A percentile compares a stretch with the other conserved stretches of the same genome.
These are phyloP conservation scores for Drosophila nannoptera DNA, from an alignment of 1,140 invertebrate genomes.

Conservation along the genomic window DNA sequence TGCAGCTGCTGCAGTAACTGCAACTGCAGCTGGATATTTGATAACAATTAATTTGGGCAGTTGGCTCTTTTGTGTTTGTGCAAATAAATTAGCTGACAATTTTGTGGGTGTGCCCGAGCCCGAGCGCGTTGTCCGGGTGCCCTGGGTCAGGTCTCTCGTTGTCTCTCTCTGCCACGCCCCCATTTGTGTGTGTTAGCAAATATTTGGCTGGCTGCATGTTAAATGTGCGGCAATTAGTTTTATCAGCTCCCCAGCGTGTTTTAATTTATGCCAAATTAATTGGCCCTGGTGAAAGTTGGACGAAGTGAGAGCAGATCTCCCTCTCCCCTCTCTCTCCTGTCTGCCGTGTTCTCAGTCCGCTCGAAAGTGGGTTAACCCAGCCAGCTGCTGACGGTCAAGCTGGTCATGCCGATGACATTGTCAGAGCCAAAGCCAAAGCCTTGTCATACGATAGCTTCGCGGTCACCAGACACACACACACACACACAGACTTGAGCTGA, in stretches of 20 bases:
- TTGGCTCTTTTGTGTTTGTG: slow-evolving; percentile 56
- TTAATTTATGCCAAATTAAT: slow-evolving; percentile 77
- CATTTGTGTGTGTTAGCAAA: slow-evolving; percentile 43
- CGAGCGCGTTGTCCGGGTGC: not conserved
- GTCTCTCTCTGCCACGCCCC: slow-evolving; percentile 1
- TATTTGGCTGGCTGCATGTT: slow-evolving; percentile 66
- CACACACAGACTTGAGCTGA: slow-evolving; percentile 19
- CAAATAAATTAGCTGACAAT: slow-evolving; percentile 68
- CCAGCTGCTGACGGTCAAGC: slow-evolving; percentile 4
- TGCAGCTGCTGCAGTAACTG: slow-evolving; percentile 8
- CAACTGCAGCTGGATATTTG: slow-evolving; percentile 34
- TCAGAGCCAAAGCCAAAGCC: slow-evolving; percentile 9
- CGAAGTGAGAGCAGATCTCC: not conserved
- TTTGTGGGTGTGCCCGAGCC: slow-evolving; percentile 3
- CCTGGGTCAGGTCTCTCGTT: not conserved
- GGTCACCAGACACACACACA: slow-evolving; percentile 21
- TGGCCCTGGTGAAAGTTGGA: slow-evolving; percentile 58
- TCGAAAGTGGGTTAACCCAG: slow-evolving; percentile 5
- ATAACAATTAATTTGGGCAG: slow-evolving; percentile 73
- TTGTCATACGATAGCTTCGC: slow-evolving; percentile 37
- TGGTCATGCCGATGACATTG: slow-evolving; percentile 1
- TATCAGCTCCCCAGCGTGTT: slow-evolving; percentile 19
- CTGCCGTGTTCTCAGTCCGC: too few species aligned
- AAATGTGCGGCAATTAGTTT: slow-evolving; percentile 69
- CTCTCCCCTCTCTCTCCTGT: not conserved